Evolutionary conservation across 2,113 vertebrate genomes (phyloP), one percentile per base, ranked within the genome.

Genomic region (Oncorhynchus clarkii): DNA sequence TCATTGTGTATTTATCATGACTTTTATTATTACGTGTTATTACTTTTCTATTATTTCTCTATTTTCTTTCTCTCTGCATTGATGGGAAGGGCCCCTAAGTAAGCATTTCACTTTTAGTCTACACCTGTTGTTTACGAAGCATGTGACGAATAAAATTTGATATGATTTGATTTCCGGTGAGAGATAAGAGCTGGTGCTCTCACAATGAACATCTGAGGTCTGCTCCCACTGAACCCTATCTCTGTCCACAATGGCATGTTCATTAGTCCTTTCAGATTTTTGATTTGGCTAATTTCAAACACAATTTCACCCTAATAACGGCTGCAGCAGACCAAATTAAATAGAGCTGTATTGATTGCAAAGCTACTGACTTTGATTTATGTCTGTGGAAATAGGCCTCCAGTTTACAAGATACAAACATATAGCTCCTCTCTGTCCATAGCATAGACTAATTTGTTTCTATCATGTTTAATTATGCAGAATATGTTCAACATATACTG

Each of bases 261-360:
- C 67, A 82, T 68, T 66, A 80, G 79, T 70, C 73, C 39, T 82
- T 88, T 80, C 77, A 74, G 78, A 67, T 76, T 81, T 68, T 73
- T 85, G n/a, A 73, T 57, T 48, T 57, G 66, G 67, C 73, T 87
- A 76, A 75, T 87, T 92, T 90, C 84, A 82, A 87, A 88, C 77
- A 74, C 78, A 88, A 93, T 93, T 90, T 89, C 88, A 87, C 80
- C 83, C 84, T 68, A 88, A 87, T 91, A 90, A 88, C 87, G 74
- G 77, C 72, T 18, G 71, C 69, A 24, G 66, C 70, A 57, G 69
- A 81, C 80, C 77, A 86, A 86, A 88, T 78, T 78, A 73, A 86
- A 83, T 83, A 81, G 70, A 82, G 54, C 74, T 77, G 73, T 78
- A 80, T 79, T 84, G 84, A 85, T 84, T 86, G 76, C 20, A 75